A percentile compares a stretch with the other conserved stretches of the same genome.
Evolutionary conservation across 2,113 vertebrate species (phyloP).

Genomic region (Anguilla rostrata): DNA sequence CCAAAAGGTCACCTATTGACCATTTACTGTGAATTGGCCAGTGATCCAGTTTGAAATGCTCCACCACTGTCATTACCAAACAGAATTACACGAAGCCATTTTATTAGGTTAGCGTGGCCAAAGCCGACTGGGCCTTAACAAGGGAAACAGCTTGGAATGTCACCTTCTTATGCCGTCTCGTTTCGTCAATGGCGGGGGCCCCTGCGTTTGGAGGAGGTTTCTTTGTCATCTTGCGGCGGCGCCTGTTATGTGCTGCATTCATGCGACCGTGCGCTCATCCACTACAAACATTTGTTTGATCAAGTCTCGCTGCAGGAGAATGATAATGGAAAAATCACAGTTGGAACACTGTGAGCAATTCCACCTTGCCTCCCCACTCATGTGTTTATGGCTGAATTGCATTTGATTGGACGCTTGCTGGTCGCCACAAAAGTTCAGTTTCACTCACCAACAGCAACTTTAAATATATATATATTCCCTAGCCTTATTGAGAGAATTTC

Average conservation of each 20-base stretch:
- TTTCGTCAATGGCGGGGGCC: not conserved
- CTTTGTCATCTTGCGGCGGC: not conserved
- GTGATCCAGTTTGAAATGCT: conserved; percentile 3
- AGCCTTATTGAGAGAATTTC: not conserved
- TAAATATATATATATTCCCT: not conserved
- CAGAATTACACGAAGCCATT: not conserved
- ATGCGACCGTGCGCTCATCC: not conserved
- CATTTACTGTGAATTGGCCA: conserved; percentile 27
- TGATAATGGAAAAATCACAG: conserved; percentile 50
- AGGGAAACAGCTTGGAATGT: not conserved
- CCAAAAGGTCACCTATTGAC: conserved; percentile 57
- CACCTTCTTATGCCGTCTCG: not conserved
- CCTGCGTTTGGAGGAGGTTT: not conserved
- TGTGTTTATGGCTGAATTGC: conserved; percentile 35
- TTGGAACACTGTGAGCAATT: conserved; percentile 29
- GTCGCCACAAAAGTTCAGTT: conserved; percentile 24
- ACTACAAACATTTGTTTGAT: conserved; percentile 45
- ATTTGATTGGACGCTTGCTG: conserved; percentile 31
- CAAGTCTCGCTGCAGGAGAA: conserved; percentile 44
- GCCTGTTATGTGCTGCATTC: not conserved
- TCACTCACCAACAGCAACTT: conserved; percentile 26
- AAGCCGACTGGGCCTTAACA: not conserved
- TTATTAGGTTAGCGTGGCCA: not conserved
- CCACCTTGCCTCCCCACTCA: conserved; percentile 26
- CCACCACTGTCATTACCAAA: conserved; percentile 1